Evolutionary conservation across 2,888 invertebrate genomes (phyloP).

Genomic region (Sicus ferrugineus): DNA sequence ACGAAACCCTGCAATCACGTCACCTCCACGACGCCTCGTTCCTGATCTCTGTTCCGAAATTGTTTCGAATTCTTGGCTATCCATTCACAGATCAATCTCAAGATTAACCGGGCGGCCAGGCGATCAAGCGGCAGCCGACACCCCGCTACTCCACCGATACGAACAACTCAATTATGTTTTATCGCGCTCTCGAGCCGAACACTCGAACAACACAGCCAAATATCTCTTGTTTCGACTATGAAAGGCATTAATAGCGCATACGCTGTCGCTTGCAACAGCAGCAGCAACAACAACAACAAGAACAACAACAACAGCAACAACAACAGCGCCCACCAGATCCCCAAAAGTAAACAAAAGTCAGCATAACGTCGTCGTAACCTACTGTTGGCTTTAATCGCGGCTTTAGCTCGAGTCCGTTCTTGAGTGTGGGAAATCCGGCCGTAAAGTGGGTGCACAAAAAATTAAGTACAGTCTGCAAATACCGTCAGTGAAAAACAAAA

Average conservation of each 20-base stretch:
- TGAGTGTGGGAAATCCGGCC: constrained; percentile 18
- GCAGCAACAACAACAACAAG: constrained; percentile 29
- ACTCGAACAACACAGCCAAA: neutral
- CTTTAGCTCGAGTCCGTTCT: neutral
- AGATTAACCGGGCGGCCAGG: neutral
- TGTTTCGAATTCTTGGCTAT: constrained; percentile 20
- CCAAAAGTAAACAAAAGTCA: constrained; percentile 15
- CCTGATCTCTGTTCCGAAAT: constrained; percentile 9
- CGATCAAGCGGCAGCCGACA: neutral
- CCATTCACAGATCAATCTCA: constrained; percentile 6
- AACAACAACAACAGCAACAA: constrained; percentile 33
- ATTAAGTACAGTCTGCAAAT: too few species aligned
- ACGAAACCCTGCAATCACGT: too few species aligned
- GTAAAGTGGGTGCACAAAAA: neutral
- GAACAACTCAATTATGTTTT: constrained; percentile 14
- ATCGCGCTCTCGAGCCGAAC: neutral
- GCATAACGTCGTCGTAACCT: neutral
- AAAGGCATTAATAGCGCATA: constrained; percentile 8
- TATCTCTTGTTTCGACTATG: neutral
- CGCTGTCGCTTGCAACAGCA: constrained; percentile 31
- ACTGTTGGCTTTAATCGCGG: constrained; percentile 3
- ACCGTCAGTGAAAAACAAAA: neutral
- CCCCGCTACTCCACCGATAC: neutral
- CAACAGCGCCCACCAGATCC: constrained; percentile 3
- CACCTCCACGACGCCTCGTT: neutral